phyloP scores from a whole-genome alignment of 2,888 invertebrate genomes.

The Drosophila leonis region DNA sequence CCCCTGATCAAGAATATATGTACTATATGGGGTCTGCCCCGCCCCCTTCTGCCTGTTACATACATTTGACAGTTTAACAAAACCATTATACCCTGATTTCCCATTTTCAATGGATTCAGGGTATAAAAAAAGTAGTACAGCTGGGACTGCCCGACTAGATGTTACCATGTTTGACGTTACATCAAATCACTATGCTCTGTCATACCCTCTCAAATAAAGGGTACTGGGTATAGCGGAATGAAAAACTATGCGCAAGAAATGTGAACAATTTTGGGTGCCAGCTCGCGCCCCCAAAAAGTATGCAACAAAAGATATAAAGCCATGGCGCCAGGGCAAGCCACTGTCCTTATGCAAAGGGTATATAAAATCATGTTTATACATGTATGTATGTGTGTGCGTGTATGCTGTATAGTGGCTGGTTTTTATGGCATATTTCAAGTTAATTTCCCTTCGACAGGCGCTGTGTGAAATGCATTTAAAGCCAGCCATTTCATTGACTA shows the following conservation, averaged over 20 bases:
- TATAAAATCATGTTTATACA: conserved; percentile 1
- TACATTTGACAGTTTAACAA: too few species aligned
- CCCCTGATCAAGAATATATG: too few species aligned
- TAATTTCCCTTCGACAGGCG: conserved; percentile 48
- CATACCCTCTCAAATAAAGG: too few species aligned
- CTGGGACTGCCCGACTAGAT: neutral
- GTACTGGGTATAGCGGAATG: neutral
- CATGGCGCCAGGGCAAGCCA: conserved; percentile 19
- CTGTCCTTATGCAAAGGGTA: conserved; percentile 15
- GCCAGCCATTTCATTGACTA: conserved; percentile 43
- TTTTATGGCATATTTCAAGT: conserved; percentile 51
- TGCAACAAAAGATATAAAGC: conserved; percentile 47
- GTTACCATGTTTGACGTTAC: neutral
- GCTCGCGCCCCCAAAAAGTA: conserved; percentile 30
- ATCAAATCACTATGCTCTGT: too few species aligned
- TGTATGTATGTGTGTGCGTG: conserved; percentile 17
- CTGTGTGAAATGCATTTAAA: conserved; percentile 41
- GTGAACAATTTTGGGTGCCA: conserved; percentile 28
- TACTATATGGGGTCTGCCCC: too few species aligned
- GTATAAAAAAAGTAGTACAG: neutral
- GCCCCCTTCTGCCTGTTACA: too few species aligned
- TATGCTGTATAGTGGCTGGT: conserved; percentile 47
- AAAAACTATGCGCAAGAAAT: conserved; percentile 25
- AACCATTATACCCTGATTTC: too few species aligned
- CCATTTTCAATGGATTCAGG: too few species aligned